phyloP scores from a whole-genome alignment of 2,888 invertebrate genomes.

The Apamea monoglypha region DNA sequence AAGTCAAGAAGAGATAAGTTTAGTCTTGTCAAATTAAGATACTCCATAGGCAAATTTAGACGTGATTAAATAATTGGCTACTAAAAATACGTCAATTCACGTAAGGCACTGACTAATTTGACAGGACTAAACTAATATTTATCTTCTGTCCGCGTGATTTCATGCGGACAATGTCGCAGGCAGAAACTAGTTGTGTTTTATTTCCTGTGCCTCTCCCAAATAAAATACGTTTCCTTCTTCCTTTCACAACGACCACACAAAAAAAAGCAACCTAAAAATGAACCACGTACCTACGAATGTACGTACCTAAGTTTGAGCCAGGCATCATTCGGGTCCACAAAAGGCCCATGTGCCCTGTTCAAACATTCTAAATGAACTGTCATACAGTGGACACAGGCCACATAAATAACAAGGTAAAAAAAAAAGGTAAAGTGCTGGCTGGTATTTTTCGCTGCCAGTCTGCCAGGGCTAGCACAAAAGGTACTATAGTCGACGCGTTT shows the following conservation, averaged over 20 bases:
- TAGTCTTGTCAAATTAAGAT: no score
- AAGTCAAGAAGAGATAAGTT: no score
- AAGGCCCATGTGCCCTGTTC: not conserved
- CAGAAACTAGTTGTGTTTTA: no score
- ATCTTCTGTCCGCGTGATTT: no score
- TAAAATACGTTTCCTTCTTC: no score
- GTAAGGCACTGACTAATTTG: no score
- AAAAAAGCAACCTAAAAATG: not conserved
- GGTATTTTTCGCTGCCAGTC: not conserved
- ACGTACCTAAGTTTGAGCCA: not conserved
- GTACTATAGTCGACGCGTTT: not conserved
- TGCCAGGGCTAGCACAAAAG: not conserved
- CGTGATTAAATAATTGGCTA: no score
- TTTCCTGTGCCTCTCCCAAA: no score
- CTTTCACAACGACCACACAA: not conserved
- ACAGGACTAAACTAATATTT: no score
- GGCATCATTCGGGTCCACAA: not conserved
- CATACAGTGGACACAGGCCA: not conserved
- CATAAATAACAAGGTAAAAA: not conserved
- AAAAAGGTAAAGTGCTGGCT: not conserved
- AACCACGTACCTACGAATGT: not conserved
- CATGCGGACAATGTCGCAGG: no score
- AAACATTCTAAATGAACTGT: constrained; percentile 3
- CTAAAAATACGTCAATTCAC: no score
- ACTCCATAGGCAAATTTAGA: no score